These are phyloP conservation scores for Megastigmus dorsalis DNA, from an alignment of 2,888 invertebrate genomes.

Conservation along the genomic window DNA sequence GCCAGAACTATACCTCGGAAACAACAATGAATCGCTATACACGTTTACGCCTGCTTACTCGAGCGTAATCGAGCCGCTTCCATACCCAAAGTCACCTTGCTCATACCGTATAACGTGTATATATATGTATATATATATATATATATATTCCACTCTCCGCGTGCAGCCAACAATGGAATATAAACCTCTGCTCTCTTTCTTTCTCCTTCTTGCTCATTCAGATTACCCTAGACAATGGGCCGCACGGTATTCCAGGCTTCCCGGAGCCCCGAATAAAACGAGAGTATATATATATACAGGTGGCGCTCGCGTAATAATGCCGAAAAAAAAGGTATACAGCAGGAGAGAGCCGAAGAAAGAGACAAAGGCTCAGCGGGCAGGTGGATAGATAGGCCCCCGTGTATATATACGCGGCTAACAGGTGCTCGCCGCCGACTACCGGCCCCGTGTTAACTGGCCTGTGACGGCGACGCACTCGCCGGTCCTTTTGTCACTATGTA, in stretches of 20 bases:
- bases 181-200: constrained; percentile 8
- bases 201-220: no score
- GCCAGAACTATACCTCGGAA: no score
- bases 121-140: no score
- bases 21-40: no score
- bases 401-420: constrained; percentile 24
- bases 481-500: no score
- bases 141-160: no score
- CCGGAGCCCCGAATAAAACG: constrained; percentile 40
- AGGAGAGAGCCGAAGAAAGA: neutral
- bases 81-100: constrained; percentile 25
- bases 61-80: constrained; percentile 45
- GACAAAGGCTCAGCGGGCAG: constrained; percentile 25
- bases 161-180: neutral
- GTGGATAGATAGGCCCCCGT: constrained; percentile 9
- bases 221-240: constrained; percentile 42
- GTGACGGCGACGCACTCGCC: no score
- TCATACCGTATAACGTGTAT: neutral
- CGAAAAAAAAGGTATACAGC: neutral
- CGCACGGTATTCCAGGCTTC: constrained; percentile 26
- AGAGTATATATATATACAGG: no score
- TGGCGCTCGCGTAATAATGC: constrained; percentile 4
- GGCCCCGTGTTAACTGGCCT: no score
- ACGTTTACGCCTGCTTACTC: constrained; percentile 44
- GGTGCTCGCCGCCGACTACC: no score